Base-by-base conservation (phyloP, 1,140 invertebrate species). In the Telenomus remus region DNA sequence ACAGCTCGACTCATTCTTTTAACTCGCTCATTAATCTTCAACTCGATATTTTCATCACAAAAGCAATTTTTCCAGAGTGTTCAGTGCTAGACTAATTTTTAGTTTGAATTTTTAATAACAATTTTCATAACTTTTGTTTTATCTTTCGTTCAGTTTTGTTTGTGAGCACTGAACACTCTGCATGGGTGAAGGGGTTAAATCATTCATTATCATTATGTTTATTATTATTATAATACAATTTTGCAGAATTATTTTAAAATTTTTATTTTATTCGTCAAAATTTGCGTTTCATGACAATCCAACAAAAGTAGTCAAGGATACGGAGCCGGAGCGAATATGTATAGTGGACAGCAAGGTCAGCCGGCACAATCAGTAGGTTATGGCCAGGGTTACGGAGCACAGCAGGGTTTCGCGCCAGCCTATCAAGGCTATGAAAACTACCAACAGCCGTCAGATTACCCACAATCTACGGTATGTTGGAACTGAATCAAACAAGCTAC, bases 351-450 rank as follows among this genome's bases (percentile, higher is more conserved):
- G 65, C 43, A 84, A 74, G 64, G 76, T 50, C 85, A 82, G 47
- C 81, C 82, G 13, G 75, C 79, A 0, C 84, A 79, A 64, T 50
- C 76, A 4, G 81, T 80, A 50, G 83, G 82, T 63, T 86, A 86
- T 35, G 82, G 84, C 27, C 64, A 76, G 35, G 78, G 82, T 42
- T 87, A 87, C 4, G 86, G 85, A 19, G 81, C 86, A 1, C 86
- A 87, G 14, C 82, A 84, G 57, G 82, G 84, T 43, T 88, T 87
- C 55, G 71, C 84, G n/a, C 87, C 84, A 27, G 76, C 84, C 13
- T 88, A 88, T 80, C 85, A 85, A 64, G 84, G 86, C 0, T 88
- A 88, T 14, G 87, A 88, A 68, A 87, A 81, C 53, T 88, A 88
- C 55, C 86, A 86, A 55, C 84, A 86, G 35, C 83, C 86, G 42